These are phyloP conservation scores for Desmodus rotundus DNA, from an alignment of 2,113 vertebrate species.

Conservation along the genomic window DNA sequence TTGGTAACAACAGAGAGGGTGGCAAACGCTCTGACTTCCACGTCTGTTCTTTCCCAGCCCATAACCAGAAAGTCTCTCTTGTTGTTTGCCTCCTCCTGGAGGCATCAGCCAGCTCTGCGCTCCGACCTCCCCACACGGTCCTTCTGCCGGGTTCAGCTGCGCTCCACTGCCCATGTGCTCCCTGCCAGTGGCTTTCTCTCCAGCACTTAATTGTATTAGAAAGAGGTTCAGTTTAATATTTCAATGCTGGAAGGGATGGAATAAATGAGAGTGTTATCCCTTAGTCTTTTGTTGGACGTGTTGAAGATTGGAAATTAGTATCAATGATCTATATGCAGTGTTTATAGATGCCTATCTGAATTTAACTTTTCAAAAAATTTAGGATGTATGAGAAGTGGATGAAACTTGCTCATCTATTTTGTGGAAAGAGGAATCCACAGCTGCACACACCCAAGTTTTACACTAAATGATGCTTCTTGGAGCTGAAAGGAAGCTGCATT, in stretches of 20 bases:
- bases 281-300: conserved; percentile 20
- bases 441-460: not conserved
- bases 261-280: conserved; percentile 2
- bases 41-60: not conserved
- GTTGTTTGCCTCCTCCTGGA: not conserved
- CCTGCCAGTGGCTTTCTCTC: not conserved
- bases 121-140: not conserved
- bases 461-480: not conserved
- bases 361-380: not conserved
- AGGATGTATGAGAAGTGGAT: not conserved
- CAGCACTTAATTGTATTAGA: not conserved
- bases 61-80: not conserved
- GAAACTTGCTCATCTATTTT: not conserved
- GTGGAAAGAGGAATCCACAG: not conserved
- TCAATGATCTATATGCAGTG: not conserved
- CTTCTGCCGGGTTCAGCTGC: not conserved
- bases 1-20: too few species aligned
- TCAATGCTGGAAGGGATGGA: conserved; percentile 1
- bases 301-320: conserved; percentile 26
- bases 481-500: not conserved
- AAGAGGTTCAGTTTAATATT: conserved; percentile 30
- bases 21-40: not conserved
- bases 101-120: not conserved
- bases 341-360: not conserved
- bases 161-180: not conserved